A percentile compares a stretch with the other conserved stretches of the same genome.
phyloP scores from a whole-genome alignment of 2,113 vertebrate species.

The Orientallactaga bullata region DNA sequence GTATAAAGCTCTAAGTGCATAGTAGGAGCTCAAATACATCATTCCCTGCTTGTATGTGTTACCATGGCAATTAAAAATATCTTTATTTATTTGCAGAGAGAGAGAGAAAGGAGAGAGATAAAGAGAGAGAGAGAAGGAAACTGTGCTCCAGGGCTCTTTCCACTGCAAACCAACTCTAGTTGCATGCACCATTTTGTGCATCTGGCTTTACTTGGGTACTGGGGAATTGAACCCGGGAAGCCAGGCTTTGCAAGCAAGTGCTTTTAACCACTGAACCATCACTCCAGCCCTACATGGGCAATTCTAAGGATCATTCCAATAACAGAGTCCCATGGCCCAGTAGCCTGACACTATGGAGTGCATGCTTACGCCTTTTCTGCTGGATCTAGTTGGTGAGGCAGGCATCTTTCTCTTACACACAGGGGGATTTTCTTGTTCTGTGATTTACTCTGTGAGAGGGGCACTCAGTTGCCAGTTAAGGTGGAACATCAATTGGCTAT shows the following conservation, averaged over 20 bases:
- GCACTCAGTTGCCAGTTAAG: background rate
- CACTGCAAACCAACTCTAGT: no score
- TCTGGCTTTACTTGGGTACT: no score
- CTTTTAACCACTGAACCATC: no score
- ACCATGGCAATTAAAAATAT: background rate
- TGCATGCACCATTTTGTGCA: no score
- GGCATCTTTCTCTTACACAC: background rate
- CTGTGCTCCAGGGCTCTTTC: no score
- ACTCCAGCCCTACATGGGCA: background rate
- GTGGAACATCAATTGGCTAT: background rate
- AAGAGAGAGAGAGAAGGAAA: no score
- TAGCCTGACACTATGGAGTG: background rate
- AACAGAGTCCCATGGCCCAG: background rate
- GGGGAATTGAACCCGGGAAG: no score
- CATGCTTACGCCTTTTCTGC: background rate
- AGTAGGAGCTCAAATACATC: background rate
- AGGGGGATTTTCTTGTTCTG: background rate
- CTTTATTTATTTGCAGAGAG: no score
- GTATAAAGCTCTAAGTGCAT: background rate
- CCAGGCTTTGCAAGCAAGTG: no score
- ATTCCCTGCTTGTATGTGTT: background rate
- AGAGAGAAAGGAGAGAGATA: no score
- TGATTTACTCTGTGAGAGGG: constrained; percentile 21
- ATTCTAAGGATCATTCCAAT: background rate
- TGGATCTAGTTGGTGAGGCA: background rate